Evolutionary conservation across 2,113 vertebrate genomes (phyloP), one percentile per base, ranked within the genome.

Genomic region (Sorex araneus): DNA sequence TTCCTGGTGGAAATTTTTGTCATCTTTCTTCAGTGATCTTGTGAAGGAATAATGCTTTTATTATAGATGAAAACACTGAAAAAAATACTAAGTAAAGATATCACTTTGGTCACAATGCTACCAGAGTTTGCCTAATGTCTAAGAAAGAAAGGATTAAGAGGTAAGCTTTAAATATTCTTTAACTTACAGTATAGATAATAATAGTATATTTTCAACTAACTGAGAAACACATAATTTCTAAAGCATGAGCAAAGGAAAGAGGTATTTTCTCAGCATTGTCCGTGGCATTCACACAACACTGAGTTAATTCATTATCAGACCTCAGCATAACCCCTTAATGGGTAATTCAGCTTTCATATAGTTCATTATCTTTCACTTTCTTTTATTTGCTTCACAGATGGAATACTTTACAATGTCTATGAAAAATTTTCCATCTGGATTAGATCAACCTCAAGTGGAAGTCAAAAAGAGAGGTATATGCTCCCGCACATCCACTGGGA

Each of bases 341-440:
- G 75, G 70, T 89, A 94, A 95, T 91, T 96, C 94, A 87, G 84
- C 92, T 91, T 93, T 89, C 74, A 66, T 54, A 32, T 21, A 94
- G 93, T 95, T 95, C 92, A 96, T 96, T 97, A 93, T 95, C 92
- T 94, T 73, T 83, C 80, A 63, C 74, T 95, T 89, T 94, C 94
- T 89, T 96, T 96, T 95, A 91, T 96, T 96, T 94, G 93, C 70
- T 87, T 95, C 94, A 47, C 91, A 92, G 94, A 95, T 87, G 94
- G 87, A 93, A 60, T 74, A 30, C 67, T 94, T 96, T 93, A 83
- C 45, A 94, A 87, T 28, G 84, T 82, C 83, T 92, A 64, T 79
- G 92, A 95, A 78, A 93, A 87, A 75, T 77, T 94, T 94, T 89
- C 95, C 94, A 96, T 96, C 96, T 96, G 96, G 96, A 95, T 92